Conservation (phyloP, 1,140 invertebrate species). For the Gerris buenoi region DNA sequence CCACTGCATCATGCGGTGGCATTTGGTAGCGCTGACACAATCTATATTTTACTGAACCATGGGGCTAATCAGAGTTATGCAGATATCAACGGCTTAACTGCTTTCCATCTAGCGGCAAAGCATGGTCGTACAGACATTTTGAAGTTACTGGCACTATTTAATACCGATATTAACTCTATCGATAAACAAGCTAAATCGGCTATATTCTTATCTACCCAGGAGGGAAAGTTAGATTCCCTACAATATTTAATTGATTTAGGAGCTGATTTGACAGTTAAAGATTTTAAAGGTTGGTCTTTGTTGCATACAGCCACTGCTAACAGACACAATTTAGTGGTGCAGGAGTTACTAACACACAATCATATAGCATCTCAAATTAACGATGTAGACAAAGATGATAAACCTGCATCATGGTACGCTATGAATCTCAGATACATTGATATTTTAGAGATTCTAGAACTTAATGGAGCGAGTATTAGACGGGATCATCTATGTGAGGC, state of each 20-base stretch:
- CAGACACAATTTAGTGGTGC: not conserved
- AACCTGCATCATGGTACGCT: not conserved
- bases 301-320: not conserved
- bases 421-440: not conserved
- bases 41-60: not conserved
- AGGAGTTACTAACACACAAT: not conserved
- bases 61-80: not conserved
- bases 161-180: not conserved
- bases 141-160: not conserved
- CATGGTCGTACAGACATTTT: not conserved
- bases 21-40: not conserved
- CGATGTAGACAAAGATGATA: not conserved
- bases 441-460: not conserved
- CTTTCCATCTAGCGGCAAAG: not conserved
- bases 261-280: not conserved
- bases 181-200: not conserved
- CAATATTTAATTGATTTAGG: not conserved
- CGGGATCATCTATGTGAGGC: too few species aligned
- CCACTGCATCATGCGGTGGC: not conserved
- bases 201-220: not conserved
- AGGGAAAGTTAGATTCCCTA: not conserved
- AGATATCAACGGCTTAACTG: not conserved
- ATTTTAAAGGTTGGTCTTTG: not conserved
- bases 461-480: too few species aligned
- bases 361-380: not conserved